These are phyloP conservation scores for Spizaetus ornatus DNA, from an alignment of 2,113 vertebrate genomes.

Conservation along the genomic window DNA sequence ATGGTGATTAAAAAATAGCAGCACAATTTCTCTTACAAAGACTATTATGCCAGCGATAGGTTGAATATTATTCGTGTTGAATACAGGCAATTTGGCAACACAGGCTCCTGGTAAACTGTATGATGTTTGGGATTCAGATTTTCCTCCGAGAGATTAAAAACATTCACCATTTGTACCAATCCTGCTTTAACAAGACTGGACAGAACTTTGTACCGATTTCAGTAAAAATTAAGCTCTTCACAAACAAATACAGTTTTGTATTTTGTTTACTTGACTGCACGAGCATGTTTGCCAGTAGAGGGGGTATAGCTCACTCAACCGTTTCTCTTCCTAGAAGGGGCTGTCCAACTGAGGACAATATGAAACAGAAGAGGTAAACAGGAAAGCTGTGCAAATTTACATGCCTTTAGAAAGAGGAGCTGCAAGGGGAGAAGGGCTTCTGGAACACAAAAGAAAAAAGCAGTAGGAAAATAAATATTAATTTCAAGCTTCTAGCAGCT, in stretches of 20 bases:
- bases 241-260: background rate
- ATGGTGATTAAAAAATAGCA: background rate
- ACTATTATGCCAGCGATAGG: background rate
- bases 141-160: background rate
- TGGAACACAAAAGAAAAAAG: background rate
- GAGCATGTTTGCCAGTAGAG: background rate
- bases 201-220: background rate
- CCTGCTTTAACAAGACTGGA: background rate
- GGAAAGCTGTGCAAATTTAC: background rate
- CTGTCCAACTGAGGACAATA: background rate
- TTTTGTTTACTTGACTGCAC: background rate
- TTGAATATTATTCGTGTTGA: background rate
- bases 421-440: background rate
- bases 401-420: background rate
- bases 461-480: background rate
- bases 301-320: background rate
- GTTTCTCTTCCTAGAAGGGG: background rate
- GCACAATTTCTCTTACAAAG: background rate
- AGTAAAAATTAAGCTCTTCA: background rate
- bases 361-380: background rate
- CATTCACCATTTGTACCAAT: background rate
- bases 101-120: background rate
- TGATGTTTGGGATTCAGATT: background rate
- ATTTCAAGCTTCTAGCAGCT: background rate
- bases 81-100: background rate